Evolutionary conservation across 2,888 invertebrate genomes (phyloP).

Genomic region (Nasonovia ribisnigri): DNA sequence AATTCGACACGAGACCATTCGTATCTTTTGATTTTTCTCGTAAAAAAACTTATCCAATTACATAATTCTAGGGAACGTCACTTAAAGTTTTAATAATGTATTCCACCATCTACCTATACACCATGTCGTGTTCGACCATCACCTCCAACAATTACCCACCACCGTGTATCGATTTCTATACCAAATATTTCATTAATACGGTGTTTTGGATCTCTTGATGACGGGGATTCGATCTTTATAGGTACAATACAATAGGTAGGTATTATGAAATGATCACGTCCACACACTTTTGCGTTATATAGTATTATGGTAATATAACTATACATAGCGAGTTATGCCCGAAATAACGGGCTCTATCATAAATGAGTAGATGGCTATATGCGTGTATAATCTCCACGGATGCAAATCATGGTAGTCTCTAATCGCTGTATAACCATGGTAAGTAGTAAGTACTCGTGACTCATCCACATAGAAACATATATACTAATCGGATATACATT

Average conservation of each 20-base stretch:
- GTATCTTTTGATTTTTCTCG: neutral
- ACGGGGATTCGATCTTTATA: neutral
- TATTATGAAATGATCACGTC: neutral
- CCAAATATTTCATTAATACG: neutral
- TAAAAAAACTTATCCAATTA: neutral
- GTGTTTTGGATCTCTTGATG: neutral
- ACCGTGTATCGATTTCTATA: neutral
- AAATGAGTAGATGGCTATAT: neutral
- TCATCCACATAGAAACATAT: neutral
- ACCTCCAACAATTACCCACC: neutral
- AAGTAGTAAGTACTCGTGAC: neutral
- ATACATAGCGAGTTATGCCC: neutral
- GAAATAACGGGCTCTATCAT: neutral
- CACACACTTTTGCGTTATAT: neutral
- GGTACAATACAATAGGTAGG: neutral
- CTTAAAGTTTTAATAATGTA: neutral
- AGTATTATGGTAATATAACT: neutral
- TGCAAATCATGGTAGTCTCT: neutral
- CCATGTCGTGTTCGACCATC: neutral
- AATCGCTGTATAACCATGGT: neutral
- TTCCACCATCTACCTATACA: neutral
- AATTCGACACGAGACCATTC: neutral
- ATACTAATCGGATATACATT: neutral
- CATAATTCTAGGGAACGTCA: neutral
- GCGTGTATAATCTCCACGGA: neutral